Conservation (phyloP, 2,888 invertebrate species). For the Lamellibrachia columna region DNA sequence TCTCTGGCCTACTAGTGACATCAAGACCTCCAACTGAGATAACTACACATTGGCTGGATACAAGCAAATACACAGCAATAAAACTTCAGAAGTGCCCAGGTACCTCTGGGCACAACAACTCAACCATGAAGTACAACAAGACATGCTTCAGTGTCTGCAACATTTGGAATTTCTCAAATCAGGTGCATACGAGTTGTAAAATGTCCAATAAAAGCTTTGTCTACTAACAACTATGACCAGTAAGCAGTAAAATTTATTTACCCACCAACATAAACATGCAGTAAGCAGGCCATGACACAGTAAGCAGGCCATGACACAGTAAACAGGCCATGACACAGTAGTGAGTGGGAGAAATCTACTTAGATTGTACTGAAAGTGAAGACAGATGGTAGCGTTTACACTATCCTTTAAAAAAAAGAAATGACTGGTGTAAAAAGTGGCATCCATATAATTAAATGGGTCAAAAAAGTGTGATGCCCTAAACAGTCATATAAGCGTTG, state of each 20-base stretch:
- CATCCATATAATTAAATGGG: not conserved
- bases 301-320: not conserved
- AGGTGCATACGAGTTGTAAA: not conserved
- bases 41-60: not conserved
- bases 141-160: not conserved
- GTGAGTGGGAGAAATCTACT: not conserved
- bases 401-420: not conserved
- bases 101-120: not conserved
- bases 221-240: not conserved
- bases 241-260: not conserved
- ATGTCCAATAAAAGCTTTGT: not conserved
- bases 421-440: not conserved
- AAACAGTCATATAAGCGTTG: no score
- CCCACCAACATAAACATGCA: not conserved
- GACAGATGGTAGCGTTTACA: not conserved
- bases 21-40: not conserved
- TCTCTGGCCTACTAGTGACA: not conserved
- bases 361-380: not conserved
- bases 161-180: not conserved
- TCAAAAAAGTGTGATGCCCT: no score
- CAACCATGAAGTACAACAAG: not conserved
- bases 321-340: not conserved
- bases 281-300: not conserved
- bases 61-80: constrained; percentile 16
- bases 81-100: not conserved